Base-by-base conservation (phyloP, 2,113 vertebrate genomes). In the Rynchops niger region DNA sequence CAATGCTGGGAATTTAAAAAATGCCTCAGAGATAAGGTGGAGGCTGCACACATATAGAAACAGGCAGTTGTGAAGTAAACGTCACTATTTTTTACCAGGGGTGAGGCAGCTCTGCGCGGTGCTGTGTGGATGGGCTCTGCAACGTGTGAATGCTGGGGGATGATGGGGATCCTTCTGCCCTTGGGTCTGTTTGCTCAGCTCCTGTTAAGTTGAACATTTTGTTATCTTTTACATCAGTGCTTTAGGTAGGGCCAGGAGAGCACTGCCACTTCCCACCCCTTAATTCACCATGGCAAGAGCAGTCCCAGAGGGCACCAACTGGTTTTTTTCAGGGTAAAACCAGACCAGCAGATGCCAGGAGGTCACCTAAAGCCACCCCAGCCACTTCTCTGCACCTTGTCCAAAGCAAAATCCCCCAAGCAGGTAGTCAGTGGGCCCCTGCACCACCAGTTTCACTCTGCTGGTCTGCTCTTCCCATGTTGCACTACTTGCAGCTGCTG, bases 1-100 rank as follows among this genome's bases (percentile, higher is more conserved):
- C 53, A 95, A 72, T 69, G 61, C 36, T 43, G 58, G n/a, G 83
- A 97, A 96, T 95, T 79, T 76, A 1, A 87, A 95, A 95, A 93
- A 95, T 91, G 86, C 66, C 62, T 82, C 73, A 50, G 40, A 93
- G 94, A 93, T 94, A 97, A 87, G 80, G 49, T 89, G 22, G 30
- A 89, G 62, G 34, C 49, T 86, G 70, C 18, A 53, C 8, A 72
- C 4, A 1, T 23, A 88, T 0, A 76, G 71, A 81, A 95, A 56
- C 12, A 66, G 27, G 23, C 53, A 52, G 22, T 34, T 76, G 47
- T 58, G 65, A 85, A 88, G 70, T 9, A 45, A 73, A 93, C 47
- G 11, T 40, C 56, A 65, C 29, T 55, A 5, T 17, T 77, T 92
- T 73, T 88, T 15, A 53, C 20, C 1, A 2, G 5, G 18, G 5